These are phyloP conservation scores for Pyxicephalus adspersus DNA, from an alignment of 2,113 vertebrate genomes.

Conservation along the genomic window DNA sequence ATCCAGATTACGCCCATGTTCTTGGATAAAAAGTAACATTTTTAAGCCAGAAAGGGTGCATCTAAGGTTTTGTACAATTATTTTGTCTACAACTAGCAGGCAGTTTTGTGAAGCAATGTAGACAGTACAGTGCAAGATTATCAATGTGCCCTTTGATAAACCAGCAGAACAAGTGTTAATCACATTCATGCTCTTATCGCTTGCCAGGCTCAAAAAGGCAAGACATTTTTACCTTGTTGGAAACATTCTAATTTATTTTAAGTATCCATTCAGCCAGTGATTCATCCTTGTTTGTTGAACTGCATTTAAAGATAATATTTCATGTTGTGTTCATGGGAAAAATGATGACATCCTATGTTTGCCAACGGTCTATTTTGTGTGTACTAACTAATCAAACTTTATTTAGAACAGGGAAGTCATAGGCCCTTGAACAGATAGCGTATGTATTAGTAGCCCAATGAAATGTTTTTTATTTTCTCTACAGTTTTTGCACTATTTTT, in stretches of 20 bases:
- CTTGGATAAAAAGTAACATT: too few species aligned
- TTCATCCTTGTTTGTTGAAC: not conserved
- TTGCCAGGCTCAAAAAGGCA: not conserved
- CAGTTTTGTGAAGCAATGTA: not conserved
- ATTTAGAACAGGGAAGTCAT: not conserved
- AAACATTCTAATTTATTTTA: conserved; percentile 20
- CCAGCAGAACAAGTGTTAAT: conserved; percentile 1
- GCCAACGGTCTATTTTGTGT: not conserved
- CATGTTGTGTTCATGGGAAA: conserved; percentile 27
- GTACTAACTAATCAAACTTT: not conserved
- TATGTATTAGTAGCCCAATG: not conserved
- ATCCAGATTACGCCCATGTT: too few species aligned
- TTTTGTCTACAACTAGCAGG: too few species aligned
- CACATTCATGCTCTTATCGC: conserved; percentile 14
- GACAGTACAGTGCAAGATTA: not conserved
- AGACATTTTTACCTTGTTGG: conserved; percentile 2
- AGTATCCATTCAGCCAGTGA: not conserved
- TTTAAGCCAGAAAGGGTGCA: too few species aligned
- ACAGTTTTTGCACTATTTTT: too few species aligned
- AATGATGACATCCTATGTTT: not conserved
- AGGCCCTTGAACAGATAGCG: not conserved
- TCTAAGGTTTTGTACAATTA: too few species aligned
- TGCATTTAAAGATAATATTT: conserved; percentile 16
- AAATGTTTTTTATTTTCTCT: too few species aligned
- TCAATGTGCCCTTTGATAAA: conserved; percentile 1